Evolutionary conservation across 2,888 invertebrate species (phyloP), one percentile per base, ranked within the genome.

Genomic region (Eilema sororculum): DNA sequence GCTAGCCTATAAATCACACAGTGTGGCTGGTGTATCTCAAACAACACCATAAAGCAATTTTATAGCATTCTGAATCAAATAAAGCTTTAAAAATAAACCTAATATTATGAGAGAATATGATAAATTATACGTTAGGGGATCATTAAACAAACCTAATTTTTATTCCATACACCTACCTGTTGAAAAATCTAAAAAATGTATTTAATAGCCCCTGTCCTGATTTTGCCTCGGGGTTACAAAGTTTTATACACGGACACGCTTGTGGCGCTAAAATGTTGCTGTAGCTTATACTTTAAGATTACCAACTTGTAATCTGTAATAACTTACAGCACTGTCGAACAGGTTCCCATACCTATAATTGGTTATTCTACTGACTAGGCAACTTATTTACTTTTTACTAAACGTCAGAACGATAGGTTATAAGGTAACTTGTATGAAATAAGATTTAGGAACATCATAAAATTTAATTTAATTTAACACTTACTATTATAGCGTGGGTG

Each of bases 71-170:
- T 71, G 65, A 68, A 57, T 71, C 46, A 73, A 78, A 77, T 72
- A 72, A 78, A 79, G 74, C 12, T 3, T 67, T 75, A 75, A 78
- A 80, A 78, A 75, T 77, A 82, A 83, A 81, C 72, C 16, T 84
- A 84, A 85, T 81, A 80, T 84, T 87, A 77, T 80, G 83, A 84
- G 78, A 74, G 76, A 73, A 77, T 77, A 84, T 86, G 86, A 88
- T 88, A 84, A 87, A 89, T 88, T 86, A 81, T 78, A 74, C 73
- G 81, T 82, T 81, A 81, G 77, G 69, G 74, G 81, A 81, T 86
- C 84, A 87, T 89, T 86, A 85, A 84, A 85, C 83, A 82, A 86
- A 85, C 82, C 83, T 82, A 82, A 86, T 87, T 85, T 84, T 77
- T 80, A 79, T 84, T 83, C 83, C 80, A 78, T 68, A 78, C 80